Base-by-base conservation (phyloP, 2,113 vertebrate species). In the Alosa alosa region DNA sequence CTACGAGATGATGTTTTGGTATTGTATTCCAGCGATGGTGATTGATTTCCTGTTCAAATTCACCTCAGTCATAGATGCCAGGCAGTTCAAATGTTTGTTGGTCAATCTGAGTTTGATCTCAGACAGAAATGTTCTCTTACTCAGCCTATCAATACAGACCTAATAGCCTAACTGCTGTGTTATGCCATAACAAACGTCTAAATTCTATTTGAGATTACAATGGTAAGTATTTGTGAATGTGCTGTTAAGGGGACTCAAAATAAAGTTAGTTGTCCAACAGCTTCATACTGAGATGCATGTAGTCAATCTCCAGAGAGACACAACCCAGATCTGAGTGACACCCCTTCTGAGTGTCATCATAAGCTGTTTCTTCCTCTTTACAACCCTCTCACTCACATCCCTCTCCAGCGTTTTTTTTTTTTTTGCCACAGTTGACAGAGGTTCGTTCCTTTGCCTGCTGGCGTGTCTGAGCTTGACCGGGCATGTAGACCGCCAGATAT, bases 391-490 rank as follows among this genome's bases (percentile, higher is more conserved):
- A 17, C 25, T 39, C 25, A 39, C 36, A 78, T 39, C 31, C 31
- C 36, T 36, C 11, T 17, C 25, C 31, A 17, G 10, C n/a, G 31
- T 31, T 31, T 31, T 31, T 78, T 39, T 31, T 15, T 39, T 41
- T 78, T 78, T 39, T 15, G 5, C 31, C 83, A 84, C 52, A 39
- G 78, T 81, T 85, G 86, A 86, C 82, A 82, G 39, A 44, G 86
- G 31, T 83, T 84, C 13, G 25, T 82, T 84, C 81, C 78, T 41
- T 17, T 83, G 57, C 91, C 82, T 36, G 81, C 84, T 90, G 87
- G 92, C 94, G 86, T 93, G 94, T 88, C 93, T 89, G 84, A 88
- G 91, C 94, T 92, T 92, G 94, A 94, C 75, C 44, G 81, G 25
- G 86, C 90, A 84, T 50, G 86, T 90, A 44, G 17, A 13, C 44